Base-by-base conservation (phyloP, 2,888 invertebrate species). In the Mystacides longicornis region DNA sequence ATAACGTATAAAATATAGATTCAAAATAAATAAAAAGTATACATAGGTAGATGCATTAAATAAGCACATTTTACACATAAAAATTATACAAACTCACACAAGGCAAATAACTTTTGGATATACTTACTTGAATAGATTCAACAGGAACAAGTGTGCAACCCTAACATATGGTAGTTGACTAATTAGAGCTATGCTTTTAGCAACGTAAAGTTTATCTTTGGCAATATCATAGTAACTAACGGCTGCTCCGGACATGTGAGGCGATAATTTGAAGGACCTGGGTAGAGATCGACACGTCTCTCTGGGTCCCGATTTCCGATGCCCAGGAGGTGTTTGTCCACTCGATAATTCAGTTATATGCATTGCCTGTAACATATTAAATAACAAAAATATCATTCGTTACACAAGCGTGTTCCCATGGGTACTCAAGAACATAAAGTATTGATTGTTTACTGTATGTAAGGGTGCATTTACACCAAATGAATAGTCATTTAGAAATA, bases 151-250 rank as follows among this genome's bases (percentile, higher is more conserved):
- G 72, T 87, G 86, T 55, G 92, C 86, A 62, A 93, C 89, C 71
- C 88, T 84, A 50, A 94, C 87, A 72, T 93, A 93, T 23, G 97
- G 93, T 65, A 89, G 83, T 71, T 93, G 93, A 68, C 93, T 91
- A 65, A 97, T 85, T 61, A 98, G 81, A 63, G 90, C 90, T 70
- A 99, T 89, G 73, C 92, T 90, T 80, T 98, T 98, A 64, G 94
- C 89, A 67, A 96, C 97, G 77, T 86, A 93, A 62, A 99, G 81
- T 73, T 89, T 89, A 77, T 98, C 97, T 79, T 93, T 93, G 71
- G 87, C 83, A 67, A 91, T 86, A 74, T 97, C 95, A 74, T 93
- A 98, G 69, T 92, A 92, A 64, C 87, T 88, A 64, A 89, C 79
- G 58, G 90, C 89, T 7, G 89, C 85, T 57, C 85, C 83, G 18